Evolutionary conservation across 2,888 invertebrate genomes (phyloP), one percentile per base, ranked within the genome.

Genomic region (Hololepta plana): DNA sequence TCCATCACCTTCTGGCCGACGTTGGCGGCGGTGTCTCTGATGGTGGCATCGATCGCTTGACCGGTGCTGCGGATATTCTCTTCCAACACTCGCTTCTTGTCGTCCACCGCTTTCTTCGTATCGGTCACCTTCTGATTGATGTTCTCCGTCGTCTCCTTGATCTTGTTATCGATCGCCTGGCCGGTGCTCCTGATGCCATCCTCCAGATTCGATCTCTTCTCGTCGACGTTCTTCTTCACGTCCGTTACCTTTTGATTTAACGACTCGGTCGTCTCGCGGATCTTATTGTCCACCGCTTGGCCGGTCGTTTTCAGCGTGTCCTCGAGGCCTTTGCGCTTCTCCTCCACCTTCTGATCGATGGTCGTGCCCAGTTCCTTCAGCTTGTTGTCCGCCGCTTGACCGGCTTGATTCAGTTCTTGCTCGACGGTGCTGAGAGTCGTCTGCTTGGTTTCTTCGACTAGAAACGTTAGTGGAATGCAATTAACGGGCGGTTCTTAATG

Each of bases 321-420:
- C 19, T 49, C 49, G 20, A 53, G 35, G 3, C 44, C 43, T 20
- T 47, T 44, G 25, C 57, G 55, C 7, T 56, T 52, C 35, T 59
- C 55, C 38, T 47, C 47, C 19, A 51, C 55, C 34, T 31, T 35
- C 15, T 34, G 27, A 11, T 35, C 32, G 11, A 32, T 24, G 4
- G 28, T 21, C n/a, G 19, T 29, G 8, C 20, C 32, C 7, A 32
- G 27, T 31, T 40, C 34, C 26, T 36, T 38, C 15, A 38, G 29
- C 31, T 43, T 44, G 21, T 42, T 42, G 28, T 53, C 53, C 13
- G 55, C 36, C 7, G 44, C 33, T 13, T 37, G 27, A 5, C 22
- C 28, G 6, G 34, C 30, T 11, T 31, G 27, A 8, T 31, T 23
- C 6, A 32, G 25, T 7, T 29, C 32, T 12, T 32, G 24, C 15